Percentiles rank a stretch among this genome's conserved stretches.
phyloP scores from a whole-genome alignment of 2,888 invertebrate genomes.

The Tiphia femorata region DNA sequence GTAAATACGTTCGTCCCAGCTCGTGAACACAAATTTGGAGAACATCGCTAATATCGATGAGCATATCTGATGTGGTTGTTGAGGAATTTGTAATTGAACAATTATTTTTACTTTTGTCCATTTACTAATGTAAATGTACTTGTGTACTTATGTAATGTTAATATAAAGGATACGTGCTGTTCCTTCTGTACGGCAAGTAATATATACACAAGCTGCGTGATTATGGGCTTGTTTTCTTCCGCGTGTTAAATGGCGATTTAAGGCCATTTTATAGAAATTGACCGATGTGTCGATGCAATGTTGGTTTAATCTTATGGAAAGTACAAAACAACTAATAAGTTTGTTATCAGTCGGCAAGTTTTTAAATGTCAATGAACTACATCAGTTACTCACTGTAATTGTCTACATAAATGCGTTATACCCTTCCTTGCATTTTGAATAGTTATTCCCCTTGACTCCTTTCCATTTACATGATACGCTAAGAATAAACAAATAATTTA shows the following conservation, averaged over 20 bases:
- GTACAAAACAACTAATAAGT: neutral
- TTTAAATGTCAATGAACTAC: neutral
- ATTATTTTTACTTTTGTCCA: neutral
- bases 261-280: constrained; percentile 93
- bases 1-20: constrained; percentile 92
- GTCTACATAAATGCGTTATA: constrained; percentile 87
- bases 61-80: constrained; percentile 77
- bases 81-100: constrained; percentile 52
- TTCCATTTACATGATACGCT: constrained; percentile 86
- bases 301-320: constrained; percentile 77
- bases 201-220: constrained; percentile 96
- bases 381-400: constrained; percentile 73
- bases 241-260: constrained; percentile 86
- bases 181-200: constrained; percentile 95
- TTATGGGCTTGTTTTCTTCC: constrained; percentile 92
- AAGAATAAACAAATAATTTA: constrained; percentile 30
- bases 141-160: constrained; percentile 1
- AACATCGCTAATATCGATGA: constrained; percentile 98
- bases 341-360: constrained; percentile 4
- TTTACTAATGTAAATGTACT: constrained; percentile 8
- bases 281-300: constrained; percentile 94
- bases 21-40: constrained; percentile 96
- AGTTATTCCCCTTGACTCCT: constrained; percentile 94
- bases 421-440: constrained; percentile 88
- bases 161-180: constrained; percentile 88